Base-by-base conservation (phyloP, 2,797 vertebrate genomes). In the Macrochelys suwanniensis region DNA sequence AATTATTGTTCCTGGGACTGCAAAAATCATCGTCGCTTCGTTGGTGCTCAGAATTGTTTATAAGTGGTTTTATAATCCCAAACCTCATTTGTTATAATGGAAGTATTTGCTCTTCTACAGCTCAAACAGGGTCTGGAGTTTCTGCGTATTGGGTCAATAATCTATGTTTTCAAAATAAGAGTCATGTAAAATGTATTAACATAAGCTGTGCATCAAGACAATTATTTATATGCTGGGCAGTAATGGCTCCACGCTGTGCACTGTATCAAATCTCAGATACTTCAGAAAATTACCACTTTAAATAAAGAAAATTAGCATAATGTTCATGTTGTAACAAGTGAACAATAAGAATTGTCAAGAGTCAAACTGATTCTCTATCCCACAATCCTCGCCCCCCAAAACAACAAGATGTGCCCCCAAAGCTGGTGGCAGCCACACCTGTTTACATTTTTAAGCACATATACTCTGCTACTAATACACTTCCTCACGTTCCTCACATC, bases 161-260 rank as follows among this genome's bases (percentile, higher is more conserved):
- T 92, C 95, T 95, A 96, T 93, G 50, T 85, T 95, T 94, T 88
- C 54, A 91, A 88, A 77, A 86, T 54, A 82, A 92, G 6, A 95
- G 94, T 85, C 89, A 96, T 56, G 17, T 82, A 96, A 94, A 89
- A 77, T 2, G 59, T 51, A 97, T 97, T 97, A 98, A 95, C 93
- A 82, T 97, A 97, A 97, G 84, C 96, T 91, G 92, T 88, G 95
- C 93, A 95, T 97, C 96, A 97, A 95, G 89, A 71, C 89, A 95
- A 90, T 96, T 95, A 96, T 96, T 96, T 94, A 91, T 91, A 80
- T 31, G 90, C 61, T 85, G 93, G 95, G 74, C 89, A 93, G 85
- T 87, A 94, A 96, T 89, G 91, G 92, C 89, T 94, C 92, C 50
- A 76, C 6, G 3, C 94, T 33, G 87, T 16, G 54, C 89, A 25